These are phyloP conservation scores for Smutsia temminckii DNA, from an alignment of 2,797 vertebrate species.

Conservation along the genomic window DNA sequence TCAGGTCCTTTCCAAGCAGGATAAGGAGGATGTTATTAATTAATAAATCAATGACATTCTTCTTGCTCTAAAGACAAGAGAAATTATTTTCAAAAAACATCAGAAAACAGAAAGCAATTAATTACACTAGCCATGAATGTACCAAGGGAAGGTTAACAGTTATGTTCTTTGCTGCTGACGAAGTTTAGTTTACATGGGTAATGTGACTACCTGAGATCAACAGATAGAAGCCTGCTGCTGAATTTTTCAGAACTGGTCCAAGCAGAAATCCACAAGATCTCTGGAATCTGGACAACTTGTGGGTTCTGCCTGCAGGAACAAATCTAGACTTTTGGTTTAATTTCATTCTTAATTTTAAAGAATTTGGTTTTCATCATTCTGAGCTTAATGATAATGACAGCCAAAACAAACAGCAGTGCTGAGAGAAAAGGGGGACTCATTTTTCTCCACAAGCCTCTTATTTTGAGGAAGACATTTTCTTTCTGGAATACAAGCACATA, in stretches of 20 bases:
- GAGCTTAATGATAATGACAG: neutral
- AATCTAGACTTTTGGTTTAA: neutral
- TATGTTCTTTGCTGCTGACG: neutral
- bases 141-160: slow-evolving; percentile 7
- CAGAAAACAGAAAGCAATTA: neutral
- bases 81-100: neutral
- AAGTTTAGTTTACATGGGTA: neutral
- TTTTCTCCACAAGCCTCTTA: neutral
- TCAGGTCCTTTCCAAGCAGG: neutral
- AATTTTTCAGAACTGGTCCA: neutral
- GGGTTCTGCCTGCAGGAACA: neutral
- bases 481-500: neutral
- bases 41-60: neutral
- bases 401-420: neutral
- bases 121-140: neutral
- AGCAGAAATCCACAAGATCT: slow-evolving; percentile 6
- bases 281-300: neutral
- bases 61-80: neutral
- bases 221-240: neutral
- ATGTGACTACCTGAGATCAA: neutral
- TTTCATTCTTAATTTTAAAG: slow-evolving; percentile 25
- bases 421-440: neutral
- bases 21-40: neutral
- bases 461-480: neutral
- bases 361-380: neutral